Conservation (phyloP, 2,113 vertebrate genomes). For the Neotragus moschatus region DNA sequence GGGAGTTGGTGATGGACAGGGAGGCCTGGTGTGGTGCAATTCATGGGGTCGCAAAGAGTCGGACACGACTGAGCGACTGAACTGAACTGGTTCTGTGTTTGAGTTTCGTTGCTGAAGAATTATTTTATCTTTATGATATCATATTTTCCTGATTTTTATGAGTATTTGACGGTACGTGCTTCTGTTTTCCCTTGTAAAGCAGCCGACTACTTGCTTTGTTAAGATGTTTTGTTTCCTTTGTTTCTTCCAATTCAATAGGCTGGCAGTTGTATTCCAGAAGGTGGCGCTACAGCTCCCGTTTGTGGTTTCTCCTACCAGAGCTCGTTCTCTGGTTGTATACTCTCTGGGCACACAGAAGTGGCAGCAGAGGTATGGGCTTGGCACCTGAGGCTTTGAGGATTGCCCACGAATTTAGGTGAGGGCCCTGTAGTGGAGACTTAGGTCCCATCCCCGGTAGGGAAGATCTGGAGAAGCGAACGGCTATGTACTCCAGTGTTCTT, state of each 20-base stretch:
- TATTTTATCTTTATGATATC: neutral
- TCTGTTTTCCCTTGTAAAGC: neutral
- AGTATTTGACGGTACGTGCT: neutral
- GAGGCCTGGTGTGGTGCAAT: too few relatives aligned
- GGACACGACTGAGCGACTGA: too few relatives aligned
- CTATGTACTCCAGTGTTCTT: neutral
- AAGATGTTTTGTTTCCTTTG: neutral
- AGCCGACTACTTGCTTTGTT: neutral
- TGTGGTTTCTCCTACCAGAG: neutral
- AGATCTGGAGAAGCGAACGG: neutral
- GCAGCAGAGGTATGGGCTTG: neutral
- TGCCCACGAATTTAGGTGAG: too few relatives aligned
- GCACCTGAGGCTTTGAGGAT: neutral
- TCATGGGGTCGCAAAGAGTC: too few relatives aligned
- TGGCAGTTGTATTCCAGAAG: neutral
- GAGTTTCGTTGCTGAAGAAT: neutral
- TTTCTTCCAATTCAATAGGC: neutral
- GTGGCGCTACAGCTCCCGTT: neutral
- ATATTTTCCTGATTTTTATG: neutral
- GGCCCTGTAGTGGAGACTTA: neutral
- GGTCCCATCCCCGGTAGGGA: neutral
- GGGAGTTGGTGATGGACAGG: too few relatives aligned
- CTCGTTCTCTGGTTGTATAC: neutral
- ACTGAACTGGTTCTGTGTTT: neutral
- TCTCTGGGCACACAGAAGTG: neutral